Evolutionary conservation across 2,113 vertebrate species (phyloP), one percentile per base, ranked within the genome.

Genomic region (Ailuropoda melanoleuca): DNA sequence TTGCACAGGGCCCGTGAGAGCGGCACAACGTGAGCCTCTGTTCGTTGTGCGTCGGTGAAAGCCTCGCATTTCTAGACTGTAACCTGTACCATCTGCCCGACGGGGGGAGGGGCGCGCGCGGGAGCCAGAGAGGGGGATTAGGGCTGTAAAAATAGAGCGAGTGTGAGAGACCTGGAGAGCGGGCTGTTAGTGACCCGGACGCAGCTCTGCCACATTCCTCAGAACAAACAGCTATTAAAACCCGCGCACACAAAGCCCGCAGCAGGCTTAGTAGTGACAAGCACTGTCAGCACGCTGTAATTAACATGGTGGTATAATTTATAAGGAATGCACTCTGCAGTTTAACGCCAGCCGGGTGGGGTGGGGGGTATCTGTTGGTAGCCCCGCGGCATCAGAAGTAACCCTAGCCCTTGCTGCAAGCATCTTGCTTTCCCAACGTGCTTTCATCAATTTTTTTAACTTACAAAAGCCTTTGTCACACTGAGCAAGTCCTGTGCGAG

Each of bases 271-370:
- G 93, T 92, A 98, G 98, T 97, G 98, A 98, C 96, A 98, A 97
- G 92, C 80, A 97, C 82, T 98, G 97, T 98, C 98, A 98, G 97
- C 98, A 98, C 95, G 86, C 80, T 98, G 86, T 98, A 98, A 98
- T 98, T 99, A 99, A 98, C 94, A 95, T 19, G 95, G 66, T 98
- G 96, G 93, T 98, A 97, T 98, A 98, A 98, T 98, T 98, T 97
- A 97, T 98, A 97, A 98, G 97, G 98, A 99, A 98, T 97, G 95
- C 70, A 92, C 90, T 97, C 3, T 96, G 66, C 92, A 95, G 91
- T 97, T 98, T 97, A 98, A 97, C 55, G 58, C 97, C 82, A 94
- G 11, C 90, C 43, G 43, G 43, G 43, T 43, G 5, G 55, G 14
- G n/a, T n/a, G 85, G 31, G 80, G 89, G 13, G n/a, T 92, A 95